Conservation (phyloP, 2,797 vertebrate genomes). For the Cryptoblepharus egeriae region DNA sequence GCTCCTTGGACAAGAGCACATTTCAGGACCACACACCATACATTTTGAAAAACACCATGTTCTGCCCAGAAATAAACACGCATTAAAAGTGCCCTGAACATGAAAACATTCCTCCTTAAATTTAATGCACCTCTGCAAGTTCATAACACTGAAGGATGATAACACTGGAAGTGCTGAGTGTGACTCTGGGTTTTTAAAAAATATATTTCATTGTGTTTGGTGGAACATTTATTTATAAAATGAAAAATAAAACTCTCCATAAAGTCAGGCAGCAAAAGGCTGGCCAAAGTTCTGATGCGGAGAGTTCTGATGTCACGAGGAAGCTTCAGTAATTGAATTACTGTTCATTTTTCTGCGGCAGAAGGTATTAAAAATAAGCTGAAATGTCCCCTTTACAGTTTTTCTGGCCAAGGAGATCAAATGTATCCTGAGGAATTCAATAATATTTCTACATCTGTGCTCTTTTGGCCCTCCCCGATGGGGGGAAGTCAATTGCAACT, state of each 20-base stretch:
- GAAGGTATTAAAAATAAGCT: slow-evolving; percentile 72
- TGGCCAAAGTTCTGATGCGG: slow-evolving; percentile 43
- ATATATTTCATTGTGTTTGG: not conserved
- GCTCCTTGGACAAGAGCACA: not conserved
- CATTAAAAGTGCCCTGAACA: not conserved
- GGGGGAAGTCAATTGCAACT: slow-evolving; percentile 60
- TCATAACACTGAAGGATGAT: not conserved
- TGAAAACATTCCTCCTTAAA: not conserved
- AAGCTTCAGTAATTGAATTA: slow-evolving; percentile 70
- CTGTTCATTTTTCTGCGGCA: slow-evolving; percentile 66
- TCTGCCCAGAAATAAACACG: not conserved
- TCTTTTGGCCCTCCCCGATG: slow-evolving; percentile 60
- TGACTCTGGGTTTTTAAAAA: not conserved
- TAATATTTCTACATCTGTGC: slow-evolving; percentile 75
- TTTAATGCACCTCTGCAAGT: not conserved
- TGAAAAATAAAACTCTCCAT: not conserved
- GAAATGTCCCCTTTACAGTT: slow-evolving; percentile 66
- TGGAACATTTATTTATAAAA: not conserved
- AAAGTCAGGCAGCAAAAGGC: slow-evolving; percentile 48
- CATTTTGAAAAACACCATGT: not conserved
- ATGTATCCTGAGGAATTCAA: slow-evolving; percentile 73
- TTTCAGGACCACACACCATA: not conserved
- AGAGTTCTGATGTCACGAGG: slow-evolving; percentile 68
- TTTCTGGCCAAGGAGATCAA: slow-evolving; percentile 69
- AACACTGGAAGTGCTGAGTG: not conserved